Evolutionary conservation across 1,140 invertebrate species (phyloP), one percentile per base, ranked within the genome.

Genomic region (Drosophila tani): DNA sequence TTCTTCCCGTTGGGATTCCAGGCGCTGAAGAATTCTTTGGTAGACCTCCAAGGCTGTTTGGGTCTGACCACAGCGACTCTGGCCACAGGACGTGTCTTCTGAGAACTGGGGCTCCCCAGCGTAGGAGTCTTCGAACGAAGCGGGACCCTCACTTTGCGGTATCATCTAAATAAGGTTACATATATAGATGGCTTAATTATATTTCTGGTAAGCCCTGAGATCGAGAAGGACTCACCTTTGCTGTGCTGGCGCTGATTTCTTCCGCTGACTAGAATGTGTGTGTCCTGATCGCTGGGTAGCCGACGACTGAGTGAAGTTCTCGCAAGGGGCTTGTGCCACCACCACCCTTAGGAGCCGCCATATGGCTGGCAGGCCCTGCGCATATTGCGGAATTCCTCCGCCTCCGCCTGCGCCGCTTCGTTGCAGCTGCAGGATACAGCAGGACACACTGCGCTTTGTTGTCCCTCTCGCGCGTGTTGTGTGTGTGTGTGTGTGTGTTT

Each of bases 341-440:
- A 76, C 82, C 83, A 86, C 83, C 83, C 79, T 43, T 64, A 62
- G 43, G 43, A 74, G 59, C 73, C 84, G 51, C 68, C 84, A 87
- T 88, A 88, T 88, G 84, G 77, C 56, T 66, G 66, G 69, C 84
- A 88, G 74, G 74, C 82, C 63, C 74, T 84, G 74, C 74, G 81
- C 84, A 88, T 75, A 90, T 90, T 88, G 84, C 85, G 84, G 84
- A 88, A 88, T 88, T 90, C 66, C 84, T 84, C 59, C 75, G 46
- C 75, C 55, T 68, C 43, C 82, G 53, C 41, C 32, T 32, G 8
- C 32, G 32, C 2, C 32, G 27, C 11, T 11, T 55, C 43, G 46
- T 45, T 56, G 75, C 75, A 79, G 73, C 58, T 79, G 76, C 76
- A 78, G 64, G 46, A 51, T 38, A 58, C 53, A 55, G 8, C 17